A percentile compares a stretch with the other conserved stretches of the same genome.
These are phyloP conservation scores for Stenodema calcarata DNA, from an alignment of 2,888 invertebrate genomes.

Conservation along the genomic window DNA sequence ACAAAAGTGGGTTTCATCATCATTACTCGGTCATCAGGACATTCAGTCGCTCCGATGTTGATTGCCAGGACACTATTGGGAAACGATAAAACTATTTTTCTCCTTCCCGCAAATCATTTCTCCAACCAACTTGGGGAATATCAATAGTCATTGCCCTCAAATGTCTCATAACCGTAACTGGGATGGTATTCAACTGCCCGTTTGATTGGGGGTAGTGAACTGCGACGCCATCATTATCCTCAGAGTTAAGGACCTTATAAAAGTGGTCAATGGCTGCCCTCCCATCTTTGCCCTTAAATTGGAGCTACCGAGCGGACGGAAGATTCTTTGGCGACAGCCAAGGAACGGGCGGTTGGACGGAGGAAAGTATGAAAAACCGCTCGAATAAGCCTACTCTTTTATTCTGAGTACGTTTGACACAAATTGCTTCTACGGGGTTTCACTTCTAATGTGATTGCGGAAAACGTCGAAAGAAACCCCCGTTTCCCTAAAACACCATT, in stretches of 20 bases:
- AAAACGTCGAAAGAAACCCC: neutral
- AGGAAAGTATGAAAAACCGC: neutral
- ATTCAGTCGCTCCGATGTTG: too few species aligned
- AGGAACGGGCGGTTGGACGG: neutral
- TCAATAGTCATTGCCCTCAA: neutral
- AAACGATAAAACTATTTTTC: neutral
- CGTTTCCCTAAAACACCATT: neutral
- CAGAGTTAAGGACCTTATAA: neutral
- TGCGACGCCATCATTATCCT: neutral
- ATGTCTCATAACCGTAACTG: neutral
- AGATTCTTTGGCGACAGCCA: neutral
- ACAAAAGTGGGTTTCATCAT: too few species aligned
- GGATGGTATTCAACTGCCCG: neutral
- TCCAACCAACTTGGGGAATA: neutral
- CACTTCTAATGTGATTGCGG: neutral
- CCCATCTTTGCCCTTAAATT: neutral
- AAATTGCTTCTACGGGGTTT: neutral
- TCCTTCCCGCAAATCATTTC: neutral
- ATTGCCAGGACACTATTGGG: too few species aligned
- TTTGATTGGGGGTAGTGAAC: slow-evolving; percentile 16
- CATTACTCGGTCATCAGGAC: too few species aligned
- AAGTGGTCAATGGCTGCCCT: neutral
- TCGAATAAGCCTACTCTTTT: neutral
- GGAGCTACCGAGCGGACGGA: neutral
- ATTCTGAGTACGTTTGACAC: neutral